Base-by-base conservation (phyloP, 2,888 invertebrate species). In the Epiblema foenella region DNA sequence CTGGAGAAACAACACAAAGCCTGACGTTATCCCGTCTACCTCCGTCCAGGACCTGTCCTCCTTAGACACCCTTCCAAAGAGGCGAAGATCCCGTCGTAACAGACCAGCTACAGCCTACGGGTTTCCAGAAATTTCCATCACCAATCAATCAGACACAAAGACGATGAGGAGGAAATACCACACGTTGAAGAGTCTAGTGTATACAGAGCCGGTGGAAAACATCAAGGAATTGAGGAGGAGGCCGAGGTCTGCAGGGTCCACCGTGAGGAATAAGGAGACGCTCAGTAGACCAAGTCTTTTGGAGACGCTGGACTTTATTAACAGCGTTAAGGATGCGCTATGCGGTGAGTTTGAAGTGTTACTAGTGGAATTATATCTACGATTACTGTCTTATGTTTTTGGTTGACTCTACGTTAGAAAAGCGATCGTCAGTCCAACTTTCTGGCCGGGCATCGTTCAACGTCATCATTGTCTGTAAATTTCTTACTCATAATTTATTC, bases 271-370 rank as follows among this genome's bases (percentile, higher is more conserved):
- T 68, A 90, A 88, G 70, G 90, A 91, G 56, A 81, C 85, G 1
- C 73, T 91, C 75, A 89, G 86, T 75, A 89, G 92, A 82, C 93
- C 94, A 0, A 91, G 85, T 67, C 82, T 94, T 18, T 73, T 93
- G 78, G 94, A 93, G 84, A 93, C 93, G 0, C 74, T 93, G 79
- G 93, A 93, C 64, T 93, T 93, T 75, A 93, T 93, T 42, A 93
- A 91, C 71, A 87, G 92, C 29, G 90, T 93, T 0, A 93, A 90
- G 69, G 85, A 90, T 77, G 90, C 91, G 33, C 77, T 93, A 12
- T 86, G 86, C 79, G 93, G 93, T 93, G 69, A 85, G 89, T 80
- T n/a, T 15, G 9, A 15, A 15, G n/a, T 1, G 15, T 33, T 8
- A 33, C 9, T 33, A 1, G 0, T 33, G 33, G 24, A 33, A 8